These are phyloP conservation scores for Setophaga coronata DNA, from an alignment of 2,113 vertebrate species.

Conservation along the genomic window DNA sequence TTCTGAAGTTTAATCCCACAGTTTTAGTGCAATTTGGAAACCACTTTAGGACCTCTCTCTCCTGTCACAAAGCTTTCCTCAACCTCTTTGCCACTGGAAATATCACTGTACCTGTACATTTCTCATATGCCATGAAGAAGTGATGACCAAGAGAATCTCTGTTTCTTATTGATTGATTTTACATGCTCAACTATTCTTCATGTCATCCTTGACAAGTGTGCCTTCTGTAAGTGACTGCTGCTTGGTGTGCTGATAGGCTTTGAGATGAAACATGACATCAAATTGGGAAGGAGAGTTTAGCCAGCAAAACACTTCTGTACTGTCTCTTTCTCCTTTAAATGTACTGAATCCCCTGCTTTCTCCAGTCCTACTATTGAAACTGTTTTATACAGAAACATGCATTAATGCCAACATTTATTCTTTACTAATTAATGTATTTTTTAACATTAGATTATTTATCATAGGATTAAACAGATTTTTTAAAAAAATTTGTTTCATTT, in stretches of 20 bases:
- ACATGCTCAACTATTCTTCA: conserved; percentile 1
- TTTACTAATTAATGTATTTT: not conserved
- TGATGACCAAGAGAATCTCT: not conserved
- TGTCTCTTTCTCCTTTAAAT: not conserved
- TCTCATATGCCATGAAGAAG: conserved; percentile 22
- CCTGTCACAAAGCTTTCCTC: conserved; percentile 35
- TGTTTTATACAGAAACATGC: not conserved
- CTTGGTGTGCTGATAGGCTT: not conserved
- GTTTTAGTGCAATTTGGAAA: conserved; percentile 57
- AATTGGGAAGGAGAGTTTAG: not conserved
- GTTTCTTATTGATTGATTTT: conserved; percentile 26
- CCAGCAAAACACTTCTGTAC: not conserved
- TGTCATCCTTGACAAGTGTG: not conserved
- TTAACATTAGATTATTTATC: not conserved
- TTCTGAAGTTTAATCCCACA: conserved; percentile 47
- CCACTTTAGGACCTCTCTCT: conserved; percentile 34
- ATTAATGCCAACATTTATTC: not conserved
- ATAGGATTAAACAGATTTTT: not conserved
- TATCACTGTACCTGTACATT: conserved; percentile 6
- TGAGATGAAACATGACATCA: not conserved
- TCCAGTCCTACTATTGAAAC: not conserved
- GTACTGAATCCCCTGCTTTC: not conserved
- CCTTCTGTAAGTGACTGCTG: not conserved
- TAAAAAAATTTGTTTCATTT: not conserved
- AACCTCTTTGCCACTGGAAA: conserved; percentile 23